Evolutionary conservation across 2,113 vertebrate genomes (phyloP).

Genomic region (Microtus ochrogaster): DNA sequence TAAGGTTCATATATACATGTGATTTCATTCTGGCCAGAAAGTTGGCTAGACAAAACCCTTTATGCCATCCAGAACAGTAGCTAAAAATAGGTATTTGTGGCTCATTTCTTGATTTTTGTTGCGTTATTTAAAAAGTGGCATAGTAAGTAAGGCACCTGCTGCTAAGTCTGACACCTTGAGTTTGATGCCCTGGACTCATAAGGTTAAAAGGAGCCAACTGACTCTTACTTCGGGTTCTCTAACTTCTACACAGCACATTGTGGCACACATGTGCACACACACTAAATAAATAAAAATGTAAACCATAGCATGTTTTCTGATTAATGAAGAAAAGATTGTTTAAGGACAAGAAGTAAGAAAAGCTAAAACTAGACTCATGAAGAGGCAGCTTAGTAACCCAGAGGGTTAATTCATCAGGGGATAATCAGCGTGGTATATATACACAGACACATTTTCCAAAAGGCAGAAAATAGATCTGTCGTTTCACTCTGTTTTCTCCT

Average conservation of each 20-base stretch:
- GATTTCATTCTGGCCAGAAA: background rate
- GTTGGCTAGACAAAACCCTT: background rate
- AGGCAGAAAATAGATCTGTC: slow-evolving; percentile 76
- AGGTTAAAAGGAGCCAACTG: background rate
- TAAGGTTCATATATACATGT: background rate
- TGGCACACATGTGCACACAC: background rate
- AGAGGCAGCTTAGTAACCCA: slow-evolving; percentile 9
- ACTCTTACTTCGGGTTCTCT: background rate
- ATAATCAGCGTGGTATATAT: slow-evolving; percentile 64
- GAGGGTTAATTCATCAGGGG: slow-evolving; percentile 64
- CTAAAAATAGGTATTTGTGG: background rate
- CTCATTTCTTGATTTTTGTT: background rate
- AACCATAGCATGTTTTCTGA: background rate
- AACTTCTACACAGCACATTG: background rate
- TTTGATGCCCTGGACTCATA: background rate
- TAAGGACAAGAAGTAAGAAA: background rate
- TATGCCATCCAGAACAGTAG: background rate
- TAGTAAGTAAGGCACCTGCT: too few species aligned
- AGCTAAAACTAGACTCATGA: background rate
- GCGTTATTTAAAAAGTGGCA: background rate
- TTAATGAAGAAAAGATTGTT: background rate
- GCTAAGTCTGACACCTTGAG: background rate
- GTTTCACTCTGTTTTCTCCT: slow-evolving; percentile 65
- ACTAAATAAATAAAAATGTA: background rate
- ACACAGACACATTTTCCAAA: slow-evolving; percentile 66